A percentile compares a stretch with the other conserved stretches of the same genome.
Conservation (phyloP, 2,888 invertebrate genomes). For the Melanostoma scalare region DNA sequence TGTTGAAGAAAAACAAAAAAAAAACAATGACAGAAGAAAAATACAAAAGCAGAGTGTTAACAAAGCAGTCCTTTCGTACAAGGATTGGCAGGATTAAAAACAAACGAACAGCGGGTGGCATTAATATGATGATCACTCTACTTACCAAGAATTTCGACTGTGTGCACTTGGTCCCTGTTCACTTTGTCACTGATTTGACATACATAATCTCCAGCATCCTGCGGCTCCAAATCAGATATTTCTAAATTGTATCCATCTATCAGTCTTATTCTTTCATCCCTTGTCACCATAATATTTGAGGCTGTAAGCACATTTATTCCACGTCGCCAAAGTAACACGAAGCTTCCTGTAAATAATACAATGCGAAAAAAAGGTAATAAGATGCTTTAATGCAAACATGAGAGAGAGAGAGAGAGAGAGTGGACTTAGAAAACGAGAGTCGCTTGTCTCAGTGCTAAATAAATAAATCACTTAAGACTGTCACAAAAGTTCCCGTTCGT, state of each 20-base stretch:
- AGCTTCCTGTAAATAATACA: slow-evolving; percentile 83
- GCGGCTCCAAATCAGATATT: slow-evolving; percentile 87
- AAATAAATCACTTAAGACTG: slow-evolving; percentile 68
- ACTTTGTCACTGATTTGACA: slow-evolving; percentile 88
- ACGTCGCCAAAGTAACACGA: slow-evolving; percentile 87
- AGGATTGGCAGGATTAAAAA: slow-evolving; percentile 52
- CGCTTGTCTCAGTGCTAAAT: slow-evolving; percentile 62
- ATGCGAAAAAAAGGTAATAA: slow-evolving; percentile 20
- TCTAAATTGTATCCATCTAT: slow-evolving; percentile 88
- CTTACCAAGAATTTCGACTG: slow-evolving; percentile 86
- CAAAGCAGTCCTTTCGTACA: slow-evolving; percentile 30
- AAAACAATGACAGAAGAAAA: slow-evolving; percentile 1
- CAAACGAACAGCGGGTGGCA: slow-evolving; percentile 38
- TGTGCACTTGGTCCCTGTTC: slow-evolving; percentile 87
- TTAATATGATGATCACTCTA: slow-evolving; percentile 65
- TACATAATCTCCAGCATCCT: slow-evolving; percentile 87
- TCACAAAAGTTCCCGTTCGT: slow-evolving; percentile 66
- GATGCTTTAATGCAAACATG: slow-evolving; percentile 7
- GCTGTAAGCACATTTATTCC: slow-evolving; percentile 89
- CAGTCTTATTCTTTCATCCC: slow-evolving; percentile 87
- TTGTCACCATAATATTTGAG: slow-evolving; percentile 87
- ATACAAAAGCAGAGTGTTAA: slow-evolving; percentile 31
- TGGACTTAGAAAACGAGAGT: slow-evolving; percentile 38
- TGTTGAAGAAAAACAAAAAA: slow-evolving; percentile 23
- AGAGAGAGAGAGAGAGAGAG: not conserved